Percentiles rank a stretch among this genome's conserved stretches.
phyloP scores from a whole-genome alignment of 92 coral and sea anemone genomes.

The Desmophyllum pertusum region DNA sequence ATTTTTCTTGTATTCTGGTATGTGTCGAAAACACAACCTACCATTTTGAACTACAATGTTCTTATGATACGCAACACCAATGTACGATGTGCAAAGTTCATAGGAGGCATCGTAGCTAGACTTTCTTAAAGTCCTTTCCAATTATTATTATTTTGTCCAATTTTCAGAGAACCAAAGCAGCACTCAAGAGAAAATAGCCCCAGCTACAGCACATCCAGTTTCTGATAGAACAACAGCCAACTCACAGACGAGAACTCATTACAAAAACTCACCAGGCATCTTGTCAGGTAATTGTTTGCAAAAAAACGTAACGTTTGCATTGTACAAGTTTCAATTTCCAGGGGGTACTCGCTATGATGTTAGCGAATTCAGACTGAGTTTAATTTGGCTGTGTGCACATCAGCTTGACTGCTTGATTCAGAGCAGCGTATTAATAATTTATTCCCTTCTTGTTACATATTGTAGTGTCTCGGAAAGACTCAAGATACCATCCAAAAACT shows the following conservation, averaged over 20 bases:
- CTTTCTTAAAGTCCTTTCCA: too few species aligned
- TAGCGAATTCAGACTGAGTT: background rate
- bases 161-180: conserved; percentile 82
- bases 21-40: too few species aligned
- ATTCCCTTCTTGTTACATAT: background rate
- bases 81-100: too few species aligned
- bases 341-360: background rate
- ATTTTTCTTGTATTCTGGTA: too few species aligned
- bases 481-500: conserved; percentile 77
- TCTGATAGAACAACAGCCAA: conserved; percentile 79
- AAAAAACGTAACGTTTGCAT: background rate
- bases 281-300: too few species aligned
- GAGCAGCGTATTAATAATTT: background rate
- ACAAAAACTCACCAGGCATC: conserved; percentile 80
- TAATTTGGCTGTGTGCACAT: too few species aligned
- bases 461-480: conserved; percentile 80
- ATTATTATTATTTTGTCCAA: background rate
- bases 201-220: conserved; percentile 93
- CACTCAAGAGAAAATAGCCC: conserved; percentile 78
- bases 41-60: too few species aligned
- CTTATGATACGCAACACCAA: too few species aligned
- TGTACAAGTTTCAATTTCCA: background rate
- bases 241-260: conserved; percentile 74
- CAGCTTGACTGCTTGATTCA: background rate
- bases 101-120: too few species aligned